A percentile compares a stretch with the other conserved stretches of the same genome.
Conservation (phyloP, 2,888 invertebrate species). For the Charanyca ferruginea region DNA sequence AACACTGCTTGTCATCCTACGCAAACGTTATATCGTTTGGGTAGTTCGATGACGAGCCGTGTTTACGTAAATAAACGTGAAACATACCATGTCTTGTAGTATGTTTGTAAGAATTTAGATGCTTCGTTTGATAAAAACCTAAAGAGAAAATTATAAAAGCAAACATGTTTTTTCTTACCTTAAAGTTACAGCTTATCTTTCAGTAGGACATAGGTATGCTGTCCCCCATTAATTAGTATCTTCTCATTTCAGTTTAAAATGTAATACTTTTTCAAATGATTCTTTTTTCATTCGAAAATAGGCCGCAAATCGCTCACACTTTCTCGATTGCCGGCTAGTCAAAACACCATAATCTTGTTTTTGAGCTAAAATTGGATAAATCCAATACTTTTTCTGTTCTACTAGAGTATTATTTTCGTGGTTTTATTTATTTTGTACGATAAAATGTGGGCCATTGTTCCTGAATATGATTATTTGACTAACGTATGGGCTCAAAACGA, state of each 20-base stretch:
- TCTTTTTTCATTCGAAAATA: conserved; percentile 33
- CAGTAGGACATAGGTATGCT: not conserved
- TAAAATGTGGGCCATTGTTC: not conserved
- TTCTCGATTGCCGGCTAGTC: conserved; percentile 25
- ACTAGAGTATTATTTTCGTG: conserved; percentile 14
- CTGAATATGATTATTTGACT: not conserved
- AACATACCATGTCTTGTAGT: conserved; percentile 29
- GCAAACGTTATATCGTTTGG: too few species aligned
- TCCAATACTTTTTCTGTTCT: conserved; percentile 34
- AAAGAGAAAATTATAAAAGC: conserved; percentile 31
- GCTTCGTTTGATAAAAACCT: conserved; percentile 25
- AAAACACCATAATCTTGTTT: conserved; percentile 23
- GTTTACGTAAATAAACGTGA: not conserved
- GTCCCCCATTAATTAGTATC: conserved; percentile 12
- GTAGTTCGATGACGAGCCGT: too few species aligned
- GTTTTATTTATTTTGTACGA: not conserved
- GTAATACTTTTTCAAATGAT: conserved; percentile 20
- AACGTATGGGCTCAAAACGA: not conserved
- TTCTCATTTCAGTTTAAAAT: conserved; percentile 12
- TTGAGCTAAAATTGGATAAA: conserved; percentile 46
- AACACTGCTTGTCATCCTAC: not conserved
- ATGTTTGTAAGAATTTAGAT: conserved; percentile 14
- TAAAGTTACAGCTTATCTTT: conserved; percentile 4
- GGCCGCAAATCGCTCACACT: conserved; percentile 32
- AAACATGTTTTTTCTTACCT: conserved; percentile 36